A percentile compares a stretch with the other conserved stretches of the same genome.
Conservation (phyloP, 1,140 invertebrate genomes). For the Nebria ingens region DNA sequence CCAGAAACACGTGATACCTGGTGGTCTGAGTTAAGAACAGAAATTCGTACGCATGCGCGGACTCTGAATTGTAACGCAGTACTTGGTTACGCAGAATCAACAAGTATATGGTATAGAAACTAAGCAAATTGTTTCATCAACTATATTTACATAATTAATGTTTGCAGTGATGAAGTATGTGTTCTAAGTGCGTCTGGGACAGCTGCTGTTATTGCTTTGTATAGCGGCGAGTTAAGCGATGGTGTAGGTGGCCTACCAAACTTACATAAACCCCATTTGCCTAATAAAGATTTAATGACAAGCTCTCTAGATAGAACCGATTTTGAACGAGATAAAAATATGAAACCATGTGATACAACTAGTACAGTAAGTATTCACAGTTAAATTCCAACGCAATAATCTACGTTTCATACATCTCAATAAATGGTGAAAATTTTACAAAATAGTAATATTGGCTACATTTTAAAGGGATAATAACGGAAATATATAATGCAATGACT, state of each 20-base stretch:
- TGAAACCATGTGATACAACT: neutral
- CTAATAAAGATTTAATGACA: conserved; percentile 21
- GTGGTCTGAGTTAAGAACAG: conserved; percentile 92
- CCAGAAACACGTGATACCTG: conserved; percentile 80
- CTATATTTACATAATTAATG: conserved; percentile 16
- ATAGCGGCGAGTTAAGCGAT: conserved; percentile 25
- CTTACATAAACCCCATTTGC: conserved; percentile 12
- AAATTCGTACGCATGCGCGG: conserved; percentile 83
- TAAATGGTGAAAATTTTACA: conserved; percentile 16
- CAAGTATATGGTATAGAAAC: conserved; percentile 60
- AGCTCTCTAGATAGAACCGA: conserved; percentile 28
- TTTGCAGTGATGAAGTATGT: conserved; percentile 82
- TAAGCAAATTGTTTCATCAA: conserved; percentile 13
- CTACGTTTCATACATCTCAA: neutral
- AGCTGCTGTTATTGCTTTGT: conserved; percentile 69
- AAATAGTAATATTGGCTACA: conserved; percentile 14
- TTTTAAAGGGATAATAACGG: too few relatives aligned
- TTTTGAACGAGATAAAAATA: conserved; percentile 24
- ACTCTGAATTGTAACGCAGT: conserved; percentile 89
- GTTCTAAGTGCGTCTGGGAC: conserved; percentile 88
- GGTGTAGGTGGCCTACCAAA: conserved; percentile 14
- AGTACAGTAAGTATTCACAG: neutral
- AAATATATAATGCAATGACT: too few relatives aligned
- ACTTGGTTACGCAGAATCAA: conserved; percentile 80
- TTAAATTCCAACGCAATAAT: too few relatives aligned